Conservation (phyloP, 2,113 vertebrate genomes). For the Murina feae region DNA sequence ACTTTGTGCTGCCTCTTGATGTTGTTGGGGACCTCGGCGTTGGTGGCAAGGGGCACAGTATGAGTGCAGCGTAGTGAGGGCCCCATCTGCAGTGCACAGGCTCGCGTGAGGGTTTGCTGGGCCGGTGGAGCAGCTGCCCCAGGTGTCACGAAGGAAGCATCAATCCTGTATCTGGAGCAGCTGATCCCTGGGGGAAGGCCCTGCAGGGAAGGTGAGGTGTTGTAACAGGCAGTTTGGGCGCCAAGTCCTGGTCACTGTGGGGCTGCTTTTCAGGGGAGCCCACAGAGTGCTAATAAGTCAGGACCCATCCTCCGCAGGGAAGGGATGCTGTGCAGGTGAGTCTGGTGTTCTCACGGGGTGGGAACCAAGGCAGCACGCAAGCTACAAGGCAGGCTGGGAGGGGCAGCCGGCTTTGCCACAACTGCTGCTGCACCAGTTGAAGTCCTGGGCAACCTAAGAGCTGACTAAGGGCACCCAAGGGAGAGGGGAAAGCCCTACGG, state of each 20-base stretch:
- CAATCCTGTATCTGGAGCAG: neutral
- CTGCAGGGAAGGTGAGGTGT: no score
- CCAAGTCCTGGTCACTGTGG: neutral
- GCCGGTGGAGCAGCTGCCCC: neutral
- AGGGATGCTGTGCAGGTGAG: neutral
- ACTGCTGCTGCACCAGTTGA: neutral
- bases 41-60: neutral
- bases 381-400: neutral
- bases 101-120: neutral
- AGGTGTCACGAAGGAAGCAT: neutral
- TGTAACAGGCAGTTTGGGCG: neutral
- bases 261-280: neutral
- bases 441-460: neutral
- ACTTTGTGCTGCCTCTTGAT: neutral
- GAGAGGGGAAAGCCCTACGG: neutral
- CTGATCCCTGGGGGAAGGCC: neutral
- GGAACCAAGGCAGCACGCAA: neutral
- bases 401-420: neutral
- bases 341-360: neutral
- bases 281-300: neutral
- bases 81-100: neutral
- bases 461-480: neutral
- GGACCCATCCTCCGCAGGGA: neutral
- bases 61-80: neutral
- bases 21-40: neutral